A percentile compares a stretch with the other conserved stretches of the same genome.
Evolutionary conservation across 2,797 vertebrate species (phyloP).

Genomic region (Lophius americanus): DNA sequence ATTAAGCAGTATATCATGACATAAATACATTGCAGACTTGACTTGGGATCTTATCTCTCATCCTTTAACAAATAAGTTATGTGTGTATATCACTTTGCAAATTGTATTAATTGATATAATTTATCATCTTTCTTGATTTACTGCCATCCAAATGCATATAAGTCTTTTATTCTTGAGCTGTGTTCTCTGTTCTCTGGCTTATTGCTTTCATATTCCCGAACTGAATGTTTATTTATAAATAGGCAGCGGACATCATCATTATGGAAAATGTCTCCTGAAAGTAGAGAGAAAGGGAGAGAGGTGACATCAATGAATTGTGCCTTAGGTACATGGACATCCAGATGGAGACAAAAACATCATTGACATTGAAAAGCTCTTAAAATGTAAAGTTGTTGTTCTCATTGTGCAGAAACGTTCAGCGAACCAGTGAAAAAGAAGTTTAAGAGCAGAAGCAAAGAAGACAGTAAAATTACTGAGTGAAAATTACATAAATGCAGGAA

Average conservation of each 20-base stretch:
- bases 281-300: not conserved
- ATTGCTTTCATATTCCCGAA: conserved; percentile 78
- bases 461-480: not conserved
- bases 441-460: not conserved
- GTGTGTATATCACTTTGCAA: not conserved
- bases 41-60: not conserved
- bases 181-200: conserved; percentile 38
- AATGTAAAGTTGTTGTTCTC: conserved; percentile 5
- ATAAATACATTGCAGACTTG: conserved; percentile 4
- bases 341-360: not conserved
- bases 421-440: not conserved
- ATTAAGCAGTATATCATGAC: not conserved
- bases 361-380: not conserved
- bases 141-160: conserved; percentile 32
- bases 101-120: conserved; percentile 27
- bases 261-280: conserved; percentile 32
- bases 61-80: not conserved
- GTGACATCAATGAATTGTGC: conserved; percentile 12
- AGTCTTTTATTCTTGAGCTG: conserved; percentile 35
- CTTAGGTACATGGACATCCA: not conserved
- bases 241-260: conserved; percentile 61
- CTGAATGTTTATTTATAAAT: conserved; percentile 65
- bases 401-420: conserved; percentile 2
- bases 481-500: not conserved
- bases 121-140: conserved; percentile 31